Conservation (phyloP, 2,797 vertebrate genomes). For the Melopsittacus undulatus region DNA sequence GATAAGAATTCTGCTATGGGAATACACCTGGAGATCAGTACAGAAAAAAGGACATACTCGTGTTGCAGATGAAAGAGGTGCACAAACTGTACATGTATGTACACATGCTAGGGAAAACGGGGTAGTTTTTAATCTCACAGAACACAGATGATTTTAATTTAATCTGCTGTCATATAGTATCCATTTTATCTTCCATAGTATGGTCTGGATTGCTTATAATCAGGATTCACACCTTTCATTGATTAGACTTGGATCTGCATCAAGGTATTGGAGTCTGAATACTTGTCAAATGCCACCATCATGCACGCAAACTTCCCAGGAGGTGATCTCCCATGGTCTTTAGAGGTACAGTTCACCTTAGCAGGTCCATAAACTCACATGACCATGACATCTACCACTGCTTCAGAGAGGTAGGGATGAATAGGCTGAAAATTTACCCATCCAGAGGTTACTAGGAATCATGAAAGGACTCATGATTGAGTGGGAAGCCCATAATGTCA, state of each 20-base stretch:
- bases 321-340: background rate
- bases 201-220: background rate
- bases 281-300: background rate
- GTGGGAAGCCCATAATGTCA: background rate
- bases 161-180: background rate
- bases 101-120: background rate
- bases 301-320: background rate
- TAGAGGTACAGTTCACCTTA: background rate
- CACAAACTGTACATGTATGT: background rate
- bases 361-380: background rate
- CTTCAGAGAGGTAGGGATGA: background rate
- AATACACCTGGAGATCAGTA: conserved; percentile 1
- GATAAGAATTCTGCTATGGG: conserved; percentile 4
- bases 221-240: background rate
- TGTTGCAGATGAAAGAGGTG: background rate
- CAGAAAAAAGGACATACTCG: background rate
- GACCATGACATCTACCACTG: background rate
- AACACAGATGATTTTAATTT: background rate
- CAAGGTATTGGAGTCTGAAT: background rate
- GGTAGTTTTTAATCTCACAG: background rate
- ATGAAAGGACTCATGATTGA: background rate
- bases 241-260: background rate
- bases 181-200: background rate
- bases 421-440: background rate
- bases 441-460: background rate